phyloP scores from a whole-genome alignment of 2,888 invertebrate genomes.

The Dynastes maya region DNA sequence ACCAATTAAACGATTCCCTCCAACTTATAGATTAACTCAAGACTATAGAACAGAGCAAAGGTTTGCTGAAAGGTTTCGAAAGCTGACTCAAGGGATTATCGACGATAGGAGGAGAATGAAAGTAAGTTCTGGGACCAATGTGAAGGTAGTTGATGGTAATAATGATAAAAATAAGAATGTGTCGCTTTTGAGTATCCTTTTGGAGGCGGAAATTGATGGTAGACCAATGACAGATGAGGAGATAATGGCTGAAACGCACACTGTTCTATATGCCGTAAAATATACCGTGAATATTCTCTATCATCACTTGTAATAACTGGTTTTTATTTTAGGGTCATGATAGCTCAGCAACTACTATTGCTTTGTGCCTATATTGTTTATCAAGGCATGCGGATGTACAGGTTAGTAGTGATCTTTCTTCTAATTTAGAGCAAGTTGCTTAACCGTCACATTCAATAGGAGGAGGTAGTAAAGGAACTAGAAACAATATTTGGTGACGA shows the following conservation, averaged over 20 bases:
- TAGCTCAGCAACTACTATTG: conserved; percentile 70
- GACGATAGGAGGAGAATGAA: conserved; percentile 65
- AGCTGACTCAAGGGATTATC: conserved; percentile 74
- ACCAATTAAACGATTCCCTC: conserved; percentile 63
- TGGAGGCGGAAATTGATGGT: conserved; percentile 65
- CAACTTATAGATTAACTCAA: conserved; percentile 67
- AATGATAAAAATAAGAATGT: background rate
- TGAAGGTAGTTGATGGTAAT: background rate
- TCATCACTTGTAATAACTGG: too few species aligned
- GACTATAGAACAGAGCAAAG: conserved; percentile 74
- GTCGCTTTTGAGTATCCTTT: conserved; percentile 77
- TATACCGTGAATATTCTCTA: too few species aligned
- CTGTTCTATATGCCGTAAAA: conserved; percentile 80
- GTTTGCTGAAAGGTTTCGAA: conserved; percentile 70
- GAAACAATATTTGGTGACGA: conserved; percentile 62
- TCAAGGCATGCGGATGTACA: conserved; percentile 69
- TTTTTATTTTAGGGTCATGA: conserved; percentile 68
- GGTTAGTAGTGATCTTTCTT: background rate
- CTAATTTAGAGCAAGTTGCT: too few species aligned
- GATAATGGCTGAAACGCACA: conserved; percentile 81
- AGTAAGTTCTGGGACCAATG: background rate
- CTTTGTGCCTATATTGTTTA: conserved; percentile 69
- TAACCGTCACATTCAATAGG: conserved; percentile 47
- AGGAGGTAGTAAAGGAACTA: conserved; percentile 66
- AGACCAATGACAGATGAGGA: conserved; percentile 73